A percentile compares a stretch with the other conserved stretches of the same genome.
phyloP scores from a whole-genome alignment of 2,888 invertebrate genomes.

The Lasius platythorax region DNA sequence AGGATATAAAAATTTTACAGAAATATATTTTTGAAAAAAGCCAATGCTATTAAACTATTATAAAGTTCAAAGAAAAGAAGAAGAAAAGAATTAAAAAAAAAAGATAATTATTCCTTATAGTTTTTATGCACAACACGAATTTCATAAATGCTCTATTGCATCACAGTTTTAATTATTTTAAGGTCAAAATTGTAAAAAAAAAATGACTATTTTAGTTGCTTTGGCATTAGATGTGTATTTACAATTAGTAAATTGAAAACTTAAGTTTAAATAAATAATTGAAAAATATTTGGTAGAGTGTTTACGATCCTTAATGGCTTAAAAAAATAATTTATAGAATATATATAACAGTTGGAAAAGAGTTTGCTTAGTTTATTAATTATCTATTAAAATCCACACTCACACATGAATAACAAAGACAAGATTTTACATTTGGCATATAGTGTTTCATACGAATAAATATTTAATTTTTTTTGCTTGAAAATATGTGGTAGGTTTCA shows the following conservation, averaged over 20 bases:
- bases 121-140: neutral
- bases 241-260: neutral
- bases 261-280: neutral
- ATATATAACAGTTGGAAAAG: too few species aligned
- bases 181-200: neutral
- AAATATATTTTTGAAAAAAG: slow-evolving; percentile 68
- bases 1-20: slow-evolving; percentile 63
- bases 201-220: neutral
- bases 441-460: neutral
- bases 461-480: neutral
- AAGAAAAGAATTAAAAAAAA: neutral
- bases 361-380: too few species aligned
- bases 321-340: too few species aligned
- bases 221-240: neutral
- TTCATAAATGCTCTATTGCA: neutral
- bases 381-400: too few species aligned
- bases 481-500: slow-evolving; percentile 3
- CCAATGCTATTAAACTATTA: slow-evolving; percentile 32
- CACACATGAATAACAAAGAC: too few species aligned
- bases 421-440: too few species aligned
- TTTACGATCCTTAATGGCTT: neutral
- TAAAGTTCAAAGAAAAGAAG: neutral
- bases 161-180: slow-evolving; percentile 3
- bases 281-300: neutral
- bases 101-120: neutral